Percentiles rank a stretch among this genome's conserved stretches.
Evolutionary conservation across 1,140 invertebrate species (phyloP).

Genomic region (Apis mellifera): DNA sequence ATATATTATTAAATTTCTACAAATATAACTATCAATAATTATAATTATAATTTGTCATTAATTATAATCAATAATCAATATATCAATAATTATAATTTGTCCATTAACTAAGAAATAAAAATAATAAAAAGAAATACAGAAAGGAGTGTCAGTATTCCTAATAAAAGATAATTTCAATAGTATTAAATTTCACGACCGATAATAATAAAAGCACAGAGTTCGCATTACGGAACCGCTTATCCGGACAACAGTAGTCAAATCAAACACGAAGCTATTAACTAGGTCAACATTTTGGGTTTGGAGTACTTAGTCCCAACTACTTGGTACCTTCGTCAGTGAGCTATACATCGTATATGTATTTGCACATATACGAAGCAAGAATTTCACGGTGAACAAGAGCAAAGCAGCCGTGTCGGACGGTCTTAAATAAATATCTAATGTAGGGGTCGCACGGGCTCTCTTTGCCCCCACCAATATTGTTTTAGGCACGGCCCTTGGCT

Average conservation of each 20-base stretch:
- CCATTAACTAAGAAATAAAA: slow-evolving; percentile 15
- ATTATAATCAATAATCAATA: neutral
- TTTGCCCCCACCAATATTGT: slow-evolving; percentile 69
- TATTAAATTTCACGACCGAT: slow-evolving; percentile 35
- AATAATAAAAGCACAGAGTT: slow-evolving; percentile 48
- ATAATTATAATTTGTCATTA: neutral
- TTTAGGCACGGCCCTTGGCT: slow-evolving; percentile 66
- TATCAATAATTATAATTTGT: neutral
- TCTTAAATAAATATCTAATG: slow-evolving; percentile 75
- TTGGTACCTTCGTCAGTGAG: slow-evolving; percentile 53
- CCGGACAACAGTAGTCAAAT: slow-evolving; percentile 76
- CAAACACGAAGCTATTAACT: slow-evolving; percentile 77
- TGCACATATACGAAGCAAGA: slow-evolving; percentile 14
- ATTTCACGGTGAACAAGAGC: slow-evolving; percentile 61
- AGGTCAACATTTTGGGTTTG: slow-evolving; percentile 71
- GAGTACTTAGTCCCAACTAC: slow-evolving; percentile 68
- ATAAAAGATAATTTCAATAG: slow-evolving; percentile 44
- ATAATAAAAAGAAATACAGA: neutral
- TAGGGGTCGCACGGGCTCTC: slow-evolving; percentile 23
- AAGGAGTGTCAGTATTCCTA: slow-evolving; percentile 30
- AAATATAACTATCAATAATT: neutral
- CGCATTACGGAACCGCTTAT: slow-evolving; percentile 66
- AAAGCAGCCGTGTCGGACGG: slow-evolving; percentile 62
- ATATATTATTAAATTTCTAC: neutral
- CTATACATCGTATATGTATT: slow-evolving; percentile 1